Evolutionary conservation across 2,113 vertebrate species (phyloP), one percentile per base, ranked within the genome.

Genomic region (Cavia aperea): DNA sequence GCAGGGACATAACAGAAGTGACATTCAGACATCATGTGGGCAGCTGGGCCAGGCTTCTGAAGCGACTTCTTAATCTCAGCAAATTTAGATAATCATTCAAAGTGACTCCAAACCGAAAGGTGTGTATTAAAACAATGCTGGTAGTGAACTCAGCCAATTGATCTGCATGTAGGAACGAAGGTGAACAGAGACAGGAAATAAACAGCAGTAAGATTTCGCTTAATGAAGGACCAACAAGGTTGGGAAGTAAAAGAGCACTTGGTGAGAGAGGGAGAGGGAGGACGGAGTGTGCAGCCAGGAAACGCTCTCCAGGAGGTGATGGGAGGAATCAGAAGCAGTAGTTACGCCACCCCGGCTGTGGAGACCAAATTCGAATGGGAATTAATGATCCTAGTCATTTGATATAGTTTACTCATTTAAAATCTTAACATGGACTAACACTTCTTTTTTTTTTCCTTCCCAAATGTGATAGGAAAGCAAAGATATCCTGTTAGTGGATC

Each of bases 401-500:
- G 90, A 39, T 93, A n/a, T 94, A 78, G 82, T 88, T 89, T 94
- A 96, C 92, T 93, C 78, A 81, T 94, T 90, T 95, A 78, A 93
- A 94, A 70, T 89, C 90, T 81, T 93, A 86, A 95, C 84, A 93
- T 95, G 93, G 26, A 97, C 96, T 98, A 97, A 98, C 81, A 91
- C 96, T 93, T 84, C 97, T 63, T 92, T 95, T 54, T 94, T 93
- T 94, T 92, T 94, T 97, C 97, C 96, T 97, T 97, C 97, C 97
- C 96, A 96, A 97, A 98, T 96, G 68, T 97, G 98, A 98, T 98
- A 99, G 99, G 98, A 98, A 95, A 97, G 97, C 98, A 99, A 99
- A 98, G 98, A 98, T 96, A 98, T 98, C 97, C 98, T 99, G 94
- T 99, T 99, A 98, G 98, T 99, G 99, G 99, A 99, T 97, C 98